Percentiles rank a stretch among this genome's conserved stretches.
Evolutionary conservation across 1,140 invertebrate genomes (phyloP).

Genomic region (Phenacoccus solenopsis): DNA sequence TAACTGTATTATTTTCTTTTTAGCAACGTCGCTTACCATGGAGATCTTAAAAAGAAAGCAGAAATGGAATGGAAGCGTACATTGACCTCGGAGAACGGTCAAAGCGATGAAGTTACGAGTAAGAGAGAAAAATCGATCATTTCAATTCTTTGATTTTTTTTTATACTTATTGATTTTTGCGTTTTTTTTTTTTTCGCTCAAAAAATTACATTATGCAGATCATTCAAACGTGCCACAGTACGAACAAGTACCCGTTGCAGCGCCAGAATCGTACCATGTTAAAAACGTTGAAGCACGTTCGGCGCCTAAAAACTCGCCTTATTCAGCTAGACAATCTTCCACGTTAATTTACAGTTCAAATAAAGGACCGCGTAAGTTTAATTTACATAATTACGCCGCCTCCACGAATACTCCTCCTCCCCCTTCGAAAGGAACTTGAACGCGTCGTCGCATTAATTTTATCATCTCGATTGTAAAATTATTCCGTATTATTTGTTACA

Average conservation of each 20-base stretch:
- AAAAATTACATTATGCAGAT: neutral
- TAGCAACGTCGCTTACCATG: slow-evolving; percentile 89
- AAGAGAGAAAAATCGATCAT: neutral
- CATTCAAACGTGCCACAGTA: slow-evolving; percentile 8
- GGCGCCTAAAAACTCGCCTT: slow-evolving; percentile 41
- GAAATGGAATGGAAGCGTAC: slow-evolving; percentile 79
- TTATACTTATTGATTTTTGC: no score
- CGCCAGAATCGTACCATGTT: neutral
- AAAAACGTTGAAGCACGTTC: slow-evolving; percentile 19
- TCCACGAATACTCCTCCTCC: neutral
- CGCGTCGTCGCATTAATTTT: no score
- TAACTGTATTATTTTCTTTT: slow-evolving; percentile 24
- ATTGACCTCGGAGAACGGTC: slow-evolving; percentile 55
- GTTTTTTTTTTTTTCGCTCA: neutral
- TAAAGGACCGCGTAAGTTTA: slow-evolving; percentile 33
- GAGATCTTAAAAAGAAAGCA: slow-evolving; percentile 83
- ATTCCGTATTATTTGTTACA: neutral
- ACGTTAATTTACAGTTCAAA: slow-evolving; percentile 78
- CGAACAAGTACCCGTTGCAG: neutral
- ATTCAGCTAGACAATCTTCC: slow-evolving; percentile 55
- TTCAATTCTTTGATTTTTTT: neutral
- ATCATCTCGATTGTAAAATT: neutral
- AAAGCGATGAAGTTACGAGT: slow-evolving; percentile 12
- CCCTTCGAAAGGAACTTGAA: no score
- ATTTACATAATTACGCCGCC: no score